Base-by-base conservation (phyloP, 1,140 invertebrate genomes). In the Charaxes varanes region DNA sequence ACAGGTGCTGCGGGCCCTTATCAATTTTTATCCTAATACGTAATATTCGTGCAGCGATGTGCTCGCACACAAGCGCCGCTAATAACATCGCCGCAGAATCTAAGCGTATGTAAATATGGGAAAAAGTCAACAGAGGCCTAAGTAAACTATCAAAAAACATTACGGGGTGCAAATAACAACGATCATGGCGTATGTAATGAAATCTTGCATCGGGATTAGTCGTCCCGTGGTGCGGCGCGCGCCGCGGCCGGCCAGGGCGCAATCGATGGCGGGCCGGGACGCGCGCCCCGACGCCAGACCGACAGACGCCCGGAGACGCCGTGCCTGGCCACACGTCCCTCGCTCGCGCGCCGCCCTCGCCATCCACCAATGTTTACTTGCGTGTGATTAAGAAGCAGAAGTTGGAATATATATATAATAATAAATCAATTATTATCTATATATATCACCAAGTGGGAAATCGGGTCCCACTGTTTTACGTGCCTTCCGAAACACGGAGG, bases 101-200 rank as follows among this genome's bases (percentile, higher is more conserved):
- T 21, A 28, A 38, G 28, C 24, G 35, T 33, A 44, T 44, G 41
- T 44, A 36, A 44, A 44, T 44, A 44, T 21, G 27, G 27, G 27
- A 41, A 51, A 58, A 53, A 57, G 43, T 48, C 36, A 50, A 47
- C 46, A 34, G 54, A 33, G 42, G 45, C 67, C 69, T 71, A 70
- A 68, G 62, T 60, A 69, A 77, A 80, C 76, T 80, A 77, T 80
- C 62, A 78, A 78, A 78, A 78, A 78, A 70, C 69, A 81, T 81
- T 77, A 81, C 77, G 68, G 77, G 71, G 77, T 81, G 77, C 70
- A 81, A 81, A 81, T 81, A 79, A 77, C 62, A 73, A 77, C 68
- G 71, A 81, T 78, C 66, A 80, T 69, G 68, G 69, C 58, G 69
- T 74, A 79, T 76, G 63, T 80, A 77, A 81, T 81, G 74, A 74